These are phyloP conservation scores for Bibio marci DNA, from an alignment of 2,888 invertebrate species.

Conservation along the genomic window DNA sequence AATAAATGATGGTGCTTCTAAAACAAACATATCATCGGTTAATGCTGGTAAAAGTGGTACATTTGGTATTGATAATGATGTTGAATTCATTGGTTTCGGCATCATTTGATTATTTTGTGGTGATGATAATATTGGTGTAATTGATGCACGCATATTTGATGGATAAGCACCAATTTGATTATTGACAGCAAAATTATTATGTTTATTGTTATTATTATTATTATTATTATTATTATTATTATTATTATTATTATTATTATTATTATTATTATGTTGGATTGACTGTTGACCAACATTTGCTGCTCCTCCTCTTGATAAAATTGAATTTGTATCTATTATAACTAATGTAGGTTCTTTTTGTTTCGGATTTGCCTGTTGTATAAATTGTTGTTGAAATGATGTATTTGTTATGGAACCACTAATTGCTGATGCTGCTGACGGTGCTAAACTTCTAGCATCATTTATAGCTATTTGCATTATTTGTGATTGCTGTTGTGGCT, in stretches of 20 bases:
- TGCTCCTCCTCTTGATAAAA: constrained; percentile 29
- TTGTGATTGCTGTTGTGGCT: constrained; percentile 12
- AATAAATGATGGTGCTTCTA: constrained; percentile 84
- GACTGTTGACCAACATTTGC: constrained; percentile 15
- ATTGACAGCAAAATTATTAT: no score
- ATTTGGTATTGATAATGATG: constrained; percentile 21
- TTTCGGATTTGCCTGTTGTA: constrained; percentile 7
- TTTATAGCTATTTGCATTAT: constrained; percentile 21
- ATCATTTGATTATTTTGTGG: not conserved
- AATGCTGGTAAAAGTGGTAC: constrained; percentile 60
- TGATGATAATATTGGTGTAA: constrained; percentile 32
- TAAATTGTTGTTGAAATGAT: constrained; percentile 8
- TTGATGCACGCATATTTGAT: constrained; percentile 38
- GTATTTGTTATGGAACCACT: not conserved
- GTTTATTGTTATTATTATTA: no score
- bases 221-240: no score
- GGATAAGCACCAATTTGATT: constrained; percentile 28
- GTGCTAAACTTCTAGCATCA: constrained; percentile 22
- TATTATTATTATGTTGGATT: no score
- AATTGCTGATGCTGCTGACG: not conserved
- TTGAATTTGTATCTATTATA: constrained; percentile 61
- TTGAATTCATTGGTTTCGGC: constrained; percentile 1
- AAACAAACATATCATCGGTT: constrained; percentile 83
- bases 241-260: no score
- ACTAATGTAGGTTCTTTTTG: constrained; percentile 61